Percentiles rank a stretch among this genome's conserved stretches.
phyloP scores from a whole-genome alignment of 2,797 vertebrate species.

The Paramormyrops hopkinsi region DNA sequence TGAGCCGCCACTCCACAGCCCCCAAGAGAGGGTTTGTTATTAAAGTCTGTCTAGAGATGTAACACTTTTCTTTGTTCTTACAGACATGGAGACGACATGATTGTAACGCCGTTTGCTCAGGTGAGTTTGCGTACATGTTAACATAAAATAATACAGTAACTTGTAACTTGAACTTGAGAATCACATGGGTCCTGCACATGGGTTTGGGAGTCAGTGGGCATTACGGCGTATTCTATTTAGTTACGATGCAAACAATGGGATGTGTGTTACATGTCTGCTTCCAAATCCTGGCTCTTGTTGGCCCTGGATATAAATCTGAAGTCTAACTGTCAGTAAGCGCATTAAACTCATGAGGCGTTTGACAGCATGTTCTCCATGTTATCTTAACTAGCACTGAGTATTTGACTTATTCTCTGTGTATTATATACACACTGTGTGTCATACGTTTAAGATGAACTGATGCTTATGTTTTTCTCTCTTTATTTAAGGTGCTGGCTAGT shows the following conservation, averaged over 20 bases:
- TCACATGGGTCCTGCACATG: neutral
- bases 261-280: neutral
- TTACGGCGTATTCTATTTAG: neutral
- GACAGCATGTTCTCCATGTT: neutral
- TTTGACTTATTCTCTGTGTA: neutral
- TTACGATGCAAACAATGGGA: neutral
- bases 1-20: neutral
- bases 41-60: neutral
- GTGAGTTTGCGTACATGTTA: constrained; percentile 51
- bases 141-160: neutral
- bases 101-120: constrained; percentile 99
- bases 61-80: constrained; percentile 49
- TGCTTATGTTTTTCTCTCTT: constrained; percentile 6
- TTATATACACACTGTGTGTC: neutral
- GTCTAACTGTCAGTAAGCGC: neutral
- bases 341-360: neutral
- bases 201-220: neutral
- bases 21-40: neutral
- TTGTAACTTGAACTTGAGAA: neutral
- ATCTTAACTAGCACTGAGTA: neutral
- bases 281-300: neutral
- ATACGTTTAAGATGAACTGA: neutral
- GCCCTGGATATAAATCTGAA: neutral
- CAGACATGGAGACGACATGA: constrained; percentile 99
- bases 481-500: constrained; percentile 21